Evolutionary conservation across 2,113 vertebrate species (phyloP), one percentile per base, ranked within the genome.

Genomic region (Rattus rattus): DNA sequence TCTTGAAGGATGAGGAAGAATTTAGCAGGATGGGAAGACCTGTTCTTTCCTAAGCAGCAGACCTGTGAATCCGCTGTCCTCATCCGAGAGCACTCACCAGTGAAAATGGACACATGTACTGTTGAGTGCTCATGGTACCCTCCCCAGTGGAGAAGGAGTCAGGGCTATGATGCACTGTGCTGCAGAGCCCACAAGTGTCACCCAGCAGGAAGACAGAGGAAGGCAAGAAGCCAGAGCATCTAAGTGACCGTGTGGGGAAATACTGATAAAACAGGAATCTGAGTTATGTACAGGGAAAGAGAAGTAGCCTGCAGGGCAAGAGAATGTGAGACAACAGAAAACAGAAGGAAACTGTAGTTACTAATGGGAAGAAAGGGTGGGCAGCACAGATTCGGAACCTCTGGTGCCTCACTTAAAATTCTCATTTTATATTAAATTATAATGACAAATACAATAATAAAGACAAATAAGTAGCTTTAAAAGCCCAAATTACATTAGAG

Each of bases 381-480:
- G 43, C 43, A 28, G 13, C 12, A 79, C 26, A 1, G 10, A 76
- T 61, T 3, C n/a, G 47, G 83, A 5, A 84, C 65, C 5, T 75
- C 14, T 5, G 8, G 26, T 43, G 33, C 0, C 52, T 36, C 70
- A 19, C 70, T 16, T 43, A 47, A 49, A 87, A 73, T 26, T 33
- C 79, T 70, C 16, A 17, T 30, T 92, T 95, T 77, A 89, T 39
- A 73, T 84, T 33, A 80, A 70, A 61, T 94, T 92, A 86, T 88
- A 65, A 90, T 72, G 75, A 88, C 75, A 93, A 97, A 92, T 36
- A 54, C 87, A 73, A 20, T 39, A 61, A 69, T 67, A 70, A 56
- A 88, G 28, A 90, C 67, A 93, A 93, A 93, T 12, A 92, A 90
- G 11, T 2, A 75, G 52, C 20, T 85, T 95, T 85, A 91, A 91